These are phyloP conservation scores for Branchellion lobata DNA, from an alignment of 2,888 invertebrate species.

Conservation along the genomic window DNA sequence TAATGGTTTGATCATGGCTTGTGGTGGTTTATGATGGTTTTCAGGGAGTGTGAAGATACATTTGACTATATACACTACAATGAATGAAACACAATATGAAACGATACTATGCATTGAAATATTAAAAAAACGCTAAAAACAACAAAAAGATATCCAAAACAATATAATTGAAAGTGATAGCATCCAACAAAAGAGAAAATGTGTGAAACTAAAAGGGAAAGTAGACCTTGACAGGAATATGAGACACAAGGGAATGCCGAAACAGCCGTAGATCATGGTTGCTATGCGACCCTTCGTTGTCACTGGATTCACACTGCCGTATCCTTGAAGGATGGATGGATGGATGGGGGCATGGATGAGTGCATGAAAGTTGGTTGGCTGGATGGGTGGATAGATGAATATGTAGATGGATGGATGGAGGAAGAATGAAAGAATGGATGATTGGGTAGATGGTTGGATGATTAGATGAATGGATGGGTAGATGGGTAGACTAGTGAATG, in stretches of 20 bases:
- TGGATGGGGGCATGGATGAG: neutral
- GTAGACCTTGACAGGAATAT: conserved; percentile 87
- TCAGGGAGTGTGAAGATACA: no score
- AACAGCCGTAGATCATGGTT: conserved; percentile 87
- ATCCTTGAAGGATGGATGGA: conserved; percentile 69
- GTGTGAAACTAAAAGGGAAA: no score
- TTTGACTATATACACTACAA: no score
- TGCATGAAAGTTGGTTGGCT: no score
- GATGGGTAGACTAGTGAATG: neutral
- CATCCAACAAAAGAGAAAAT: no score
- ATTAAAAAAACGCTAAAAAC: neutral
- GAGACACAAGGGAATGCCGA: conserved; percentile 92
- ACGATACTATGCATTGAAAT: neutral
- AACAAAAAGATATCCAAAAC: neutral
- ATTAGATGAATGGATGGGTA: neutral
- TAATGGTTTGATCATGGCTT: no score
- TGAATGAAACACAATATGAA: no score
- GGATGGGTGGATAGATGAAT: no score
- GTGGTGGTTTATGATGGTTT: no score
- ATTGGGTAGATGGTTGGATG: neutral
- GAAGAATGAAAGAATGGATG: no score
- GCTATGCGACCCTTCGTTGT: conserved; percentile 80
- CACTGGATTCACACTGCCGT: conserved; percentile 90
- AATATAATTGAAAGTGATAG: no score
- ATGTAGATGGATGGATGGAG: neutral